Evolutionary conservation across 2,113 vertebrate genomes (phyloP).

Genomic region (Scolopax mira): DNA sequence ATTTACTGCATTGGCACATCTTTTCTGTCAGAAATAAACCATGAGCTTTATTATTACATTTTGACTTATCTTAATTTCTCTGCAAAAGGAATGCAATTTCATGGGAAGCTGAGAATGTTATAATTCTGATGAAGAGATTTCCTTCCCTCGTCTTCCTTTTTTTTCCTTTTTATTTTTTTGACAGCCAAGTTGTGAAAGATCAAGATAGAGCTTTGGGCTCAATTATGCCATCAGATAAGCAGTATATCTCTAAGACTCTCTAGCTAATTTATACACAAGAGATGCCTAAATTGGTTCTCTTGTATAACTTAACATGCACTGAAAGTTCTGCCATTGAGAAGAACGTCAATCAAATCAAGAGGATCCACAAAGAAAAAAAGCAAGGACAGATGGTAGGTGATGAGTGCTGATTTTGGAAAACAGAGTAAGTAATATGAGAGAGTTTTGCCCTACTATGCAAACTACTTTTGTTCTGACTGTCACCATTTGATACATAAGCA

Average conservation of each 20-base stretch:
- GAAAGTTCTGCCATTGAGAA: constrained; percentile 34
- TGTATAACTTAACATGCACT: constrained; percentile 39
- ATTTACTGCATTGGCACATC: neutral
- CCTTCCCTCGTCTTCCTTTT: neutral
- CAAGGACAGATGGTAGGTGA: constrained; percentile 41
- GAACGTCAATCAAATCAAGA: constrained; percentile 29
- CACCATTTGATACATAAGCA: neutral
- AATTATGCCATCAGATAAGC: constrained; percentile 40
- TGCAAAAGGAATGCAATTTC: neutral
- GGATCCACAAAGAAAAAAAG: neutral
- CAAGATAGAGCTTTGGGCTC: constrained; percentile 17
- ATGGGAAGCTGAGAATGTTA: neutral
- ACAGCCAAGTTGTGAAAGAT: constrained; percentile 12
- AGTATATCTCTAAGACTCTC: constrained; percentile 13
- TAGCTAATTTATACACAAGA: constrained; percentile 60
- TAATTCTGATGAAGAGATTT: neutral
- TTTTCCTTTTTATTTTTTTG: neutral
- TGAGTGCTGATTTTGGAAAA: constrained; percentile 24
- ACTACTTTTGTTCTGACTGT: neutral
- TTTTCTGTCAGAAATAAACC: neutral
- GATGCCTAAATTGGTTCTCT: constrained; percentile 43
- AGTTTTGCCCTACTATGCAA: neutral
- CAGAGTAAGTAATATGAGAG: neutral
- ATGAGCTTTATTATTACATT: neutral
- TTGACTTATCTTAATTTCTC: neutral